phyloP scores from a whole-genome alignment of 2,797 vertebrate genomes.

The Mus caroli region DNA sequence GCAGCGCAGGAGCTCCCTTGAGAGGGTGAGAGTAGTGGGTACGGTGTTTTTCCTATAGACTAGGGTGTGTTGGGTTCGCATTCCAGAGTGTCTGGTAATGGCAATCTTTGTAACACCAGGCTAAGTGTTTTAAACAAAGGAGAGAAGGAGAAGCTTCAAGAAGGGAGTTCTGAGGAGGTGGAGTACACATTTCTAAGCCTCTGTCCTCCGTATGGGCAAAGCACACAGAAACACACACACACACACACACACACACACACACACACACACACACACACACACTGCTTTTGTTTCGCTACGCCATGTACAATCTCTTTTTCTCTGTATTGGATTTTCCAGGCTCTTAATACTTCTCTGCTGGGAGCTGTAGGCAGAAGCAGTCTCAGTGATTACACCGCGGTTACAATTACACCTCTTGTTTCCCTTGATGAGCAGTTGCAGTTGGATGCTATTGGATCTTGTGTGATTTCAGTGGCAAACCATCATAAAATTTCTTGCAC shows the following conservation, averaged over 20 bases:
- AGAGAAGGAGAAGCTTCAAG: constrained; percentile 60
- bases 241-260: background rate
- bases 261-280: background rate
- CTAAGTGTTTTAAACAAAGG: constrained; percentile 83
- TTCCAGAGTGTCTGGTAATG: constrained; percentile 44
- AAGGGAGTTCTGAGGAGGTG: constrained; percentile 51
- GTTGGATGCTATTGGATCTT: constrained; percentile 81
- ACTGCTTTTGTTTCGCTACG: constrained; percentile 50
- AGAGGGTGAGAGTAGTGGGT: background rate
- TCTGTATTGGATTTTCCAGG: constrained; percentile 73
- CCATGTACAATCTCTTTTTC: constrained; percentile 67
- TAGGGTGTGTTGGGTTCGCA: constrained; percentile 14
- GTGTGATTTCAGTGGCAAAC: constrained; percentile 79
- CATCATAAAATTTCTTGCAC: constrained; percentile 68
- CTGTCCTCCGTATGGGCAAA: background rate
- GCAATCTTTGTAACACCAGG: constrained; percentile 49
- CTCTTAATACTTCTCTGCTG: constrained; percentile 75
- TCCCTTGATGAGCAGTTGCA: constrained; percentile 76
- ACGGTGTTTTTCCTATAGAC: constrained; percentile 19
- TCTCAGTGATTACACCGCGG: constrained; percentile 77
- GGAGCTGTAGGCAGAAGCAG: constrained; percentile 71
- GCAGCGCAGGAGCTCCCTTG: background rate
- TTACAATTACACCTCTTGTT: constrained; percentile 84
- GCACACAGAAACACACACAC: background rate
- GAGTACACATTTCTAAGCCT: background rate